phyloP scores from a whole-genome alignment of 35 echinoderm and acorn worm genomes.

The Apostichopus parvimensis region DNA sequence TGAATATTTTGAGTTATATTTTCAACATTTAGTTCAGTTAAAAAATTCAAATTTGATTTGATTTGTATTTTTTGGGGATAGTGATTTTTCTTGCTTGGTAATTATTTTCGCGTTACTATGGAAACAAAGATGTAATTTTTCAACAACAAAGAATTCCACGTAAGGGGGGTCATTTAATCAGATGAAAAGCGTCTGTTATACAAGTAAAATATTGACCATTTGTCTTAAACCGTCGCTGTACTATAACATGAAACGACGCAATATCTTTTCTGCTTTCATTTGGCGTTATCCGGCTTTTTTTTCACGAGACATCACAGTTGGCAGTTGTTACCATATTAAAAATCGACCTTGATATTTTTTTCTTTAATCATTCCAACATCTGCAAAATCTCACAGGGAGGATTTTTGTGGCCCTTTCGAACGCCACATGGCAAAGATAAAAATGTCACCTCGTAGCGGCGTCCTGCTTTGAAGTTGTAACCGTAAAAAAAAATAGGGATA shows the following conservation, averaged over 20 bases:
- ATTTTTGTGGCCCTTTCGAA: conserved; percentile 26
- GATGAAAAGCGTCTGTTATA: not conserved
- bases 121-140: not conserved
- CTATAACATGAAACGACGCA: too few species aligned
- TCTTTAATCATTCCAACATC: conserved; percentile 48
- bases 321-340: conserved; percentile 42
- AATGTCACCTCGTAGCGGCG: conserved; percentile 45
- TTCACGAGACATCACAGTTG: conserved; percentile 22
- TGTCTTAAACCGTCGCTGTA: too few species aligned
- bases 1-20: not conserved
- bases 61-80: not conserved
- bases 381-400: conserved; percentile 38
- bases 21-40: not conserved
- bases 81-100: not conserved
- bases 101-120: not conserved
- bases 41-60: too few species aligned
- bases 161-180: not conserved
- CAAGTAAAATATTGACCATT: too few species aligned
- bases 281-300: conserved; percentile 15
- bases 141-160: not conserved
- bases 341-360: conserved; percentile 42
- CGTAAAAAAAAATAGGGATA: conserved; percentile 23
- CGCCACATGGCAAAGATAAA: conserved; percentile 47
- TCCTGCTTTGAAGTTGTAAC: conserved; percentile 44
- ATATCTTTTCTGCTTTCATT: conserved; percentile 26